phyloP scores from a whole-genome alignment of 2,113 vertebrate genomes.

The Tylochromis polylepis region DNA sequence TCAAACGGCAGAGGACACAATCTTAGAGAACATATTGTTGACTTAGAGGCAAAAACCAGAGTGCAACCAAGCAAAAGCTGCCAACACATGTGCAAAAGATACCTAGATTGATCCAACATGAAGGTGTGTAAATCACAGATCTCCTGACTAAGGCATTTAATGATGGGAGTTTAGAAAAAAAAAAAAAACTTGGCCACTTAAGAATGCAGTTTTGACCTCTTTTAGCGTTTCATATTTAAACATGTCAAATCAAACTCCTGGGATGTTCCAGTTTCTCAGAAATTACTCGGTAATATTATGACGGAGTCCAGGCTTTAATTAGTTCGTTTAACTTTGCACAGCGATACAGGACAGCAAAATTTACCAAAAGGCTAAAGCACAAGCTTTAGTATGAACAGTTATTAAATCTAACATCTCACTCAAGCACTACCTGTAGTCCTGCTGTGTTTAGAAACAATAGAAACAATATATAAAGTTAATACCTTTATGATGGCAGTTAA shows the following conservation, averaged over 20 bases:
- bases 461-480: not conserved
- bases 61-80: conserved; percentile 51
- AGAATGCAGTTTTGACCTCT: not conserved
- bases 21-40: not conserved
- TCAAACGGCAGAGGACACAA: not conserved
- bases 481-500: not conserved
- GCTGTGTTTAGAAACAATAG: not conserved
- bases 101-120: not conserved
- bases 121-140: not conserved
- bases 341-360: not conserved
- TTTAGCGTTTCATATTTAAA: not conserved
- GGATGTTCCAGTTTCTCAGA: not conserved
- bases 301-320: not conserved
- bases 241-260: not conserved
- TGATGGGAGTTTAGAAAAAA: not conserved
- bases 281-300: not conserved
- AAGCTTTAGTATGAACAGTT: not conserved
- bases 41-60: not conserved
- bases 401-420: not conserved
- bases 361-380: not conserved
- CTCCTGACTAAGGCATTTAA: conserved; percentile 34
- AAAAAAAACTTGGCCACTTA: not conserved
- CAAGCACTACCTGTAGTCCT: not conserved
- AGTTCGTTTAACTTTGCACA: not conserved
- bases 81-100: conserved; percentile 26